Base-by-base conservation (phyloP, 2,113 vertebrate genomes). In the Marcusenius ussheri region DNA sequence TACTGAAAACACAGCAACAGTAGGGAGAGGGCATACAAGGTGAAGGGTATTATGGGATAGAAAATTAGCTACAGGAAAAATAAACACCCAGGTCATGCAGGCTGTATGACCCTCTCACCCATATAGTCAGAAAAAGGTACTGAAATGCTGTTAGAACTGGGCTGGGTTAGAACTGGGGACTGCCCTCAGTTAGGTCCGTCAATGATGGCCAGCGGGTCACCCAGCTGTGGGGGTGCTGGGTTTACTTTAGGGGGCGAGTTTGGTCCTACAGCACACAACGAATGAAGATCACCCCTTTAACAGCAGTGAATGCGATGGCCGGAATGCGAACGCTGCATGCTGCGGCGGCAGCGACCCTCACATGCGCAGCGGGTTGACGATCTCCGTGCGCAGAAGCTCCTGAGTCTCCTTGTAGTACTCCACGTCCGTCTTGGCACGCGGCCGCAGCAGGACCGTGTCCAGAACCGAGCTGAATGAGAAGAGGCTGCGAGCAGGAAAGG, bases 351-450 rank as follows among this genome's bases (percentile, higher is more conserved):
- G 45, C n/a, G 19, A 1, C 70, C 95, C 98, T 97, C 94, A 99
- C 98, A 99, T 99, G 94, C 98, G 97, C 92, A 99, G 95, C 83
- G 98, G 98, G 94, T 99, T 99, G 90, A 99, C 98, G 80, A 99
- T 99, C 93, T 99, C 98, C 51, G 98, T 99, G 91, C 98, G 95
- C 45, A 99, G 92, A 21, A 99, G 96, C 91, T 98, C 98, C 93
- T 99, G 98, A 5, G 98, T 99, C 94, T 99, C 98, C 90, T 97
- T 97, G 3, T 99, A 99, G 94, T 98, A 99, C 92, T 99, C 98
- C 24, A 99, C 98, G 2, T 99, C 98, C 1, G 97, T 98, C 93
- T 98, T 98, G 93, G 98, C 98, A 93, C 98, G 98, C 47, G 98
- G 98, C 94, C 98, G 97, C 90, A 99, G 96, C 91, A 99, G 94